Evolutionary conservation across 1,140 invertebrate genomes (phyloP).

Genomic region (Brachionus angularis): DNA sequence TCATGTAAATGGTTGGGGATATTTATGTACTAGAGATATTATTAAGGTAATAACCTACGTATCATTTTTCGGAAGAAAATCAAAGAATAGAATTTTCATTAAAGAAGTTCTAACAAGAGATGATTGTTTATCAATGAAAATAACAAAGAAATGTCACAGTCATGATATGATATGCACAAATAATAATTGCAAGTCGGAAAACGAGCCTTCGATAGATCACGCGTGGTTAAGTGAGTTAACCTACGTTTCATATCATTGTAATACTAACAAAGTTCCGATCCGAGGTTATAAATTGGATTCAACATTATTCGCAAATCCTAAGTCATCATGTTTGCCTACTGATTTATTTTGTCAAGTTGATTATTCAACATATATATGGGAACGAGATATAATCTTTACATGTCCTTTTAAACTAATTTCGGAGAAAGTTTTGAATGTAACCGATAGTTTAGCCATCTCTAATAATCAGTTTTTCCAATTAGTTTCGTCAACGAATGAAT

Average conservation of each 20-base stretch:
- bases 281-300: not conserved
- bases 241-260: conserved; percentile 10
- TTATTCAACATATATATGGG: conserved; percentile 16
- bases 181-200: conserved; percentile 7
- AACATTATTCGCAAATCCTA: not conserved
- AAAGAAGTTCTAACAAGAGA: not conserved
- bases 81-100: conserved; percentile 9
- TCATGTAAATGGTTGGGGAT: conserved; percentile 20
- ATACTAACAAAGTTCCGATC: conserved; percentile 4
- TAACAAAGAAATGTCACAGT: conserved; percentile 26
- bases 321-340: not conserved
- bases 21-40: conserved; percentile 1
- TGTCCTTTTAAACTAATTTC: conserved; percentile 13
- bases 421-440: conserved; percentile 3
- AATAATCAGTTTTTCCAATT: conserved; percentile 21
- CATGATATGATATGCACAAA: conserved; percentile 11
- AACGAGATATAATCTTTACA: conserved; percentile 2
- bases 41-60: conserved; percentile 12
- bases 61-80: conserved; percentile 17
- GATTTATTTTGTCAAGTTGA: conserved; percentile 18
- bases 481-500: not conserved
- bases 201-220: not conserved
- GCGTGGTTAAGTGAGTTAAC: not conserved
- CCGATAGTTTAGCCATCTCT: conserved; percentile 6
- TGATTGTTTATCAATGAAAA: conserved; percentile 26